Conservation (phyloP, 2,888 invertebrate species). For the Sturmia bella region DNA sequence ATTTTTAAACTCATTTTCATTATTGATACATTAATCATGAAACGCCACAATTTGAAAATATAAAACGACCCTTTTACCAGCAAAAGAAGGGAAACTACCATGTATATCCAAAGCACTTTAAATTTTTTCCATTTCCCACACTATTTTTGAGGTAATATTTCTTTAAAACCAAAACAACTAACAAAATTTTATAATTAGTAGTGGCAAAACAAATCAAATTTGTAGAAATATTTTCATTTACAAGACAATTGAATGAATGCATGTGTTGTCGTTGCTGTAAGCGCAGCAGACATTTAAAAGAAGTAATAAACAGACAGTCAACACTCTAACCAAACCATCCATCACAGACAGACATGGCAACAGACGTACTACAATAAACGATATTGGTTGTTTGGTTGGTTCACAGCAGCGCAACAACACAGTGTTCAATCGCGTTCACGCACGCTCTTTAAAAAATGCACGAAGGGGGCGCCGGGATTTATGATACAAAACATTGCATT, state of each 20-base stretch:
- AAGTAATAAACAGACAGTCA: conserved; percentile 58
- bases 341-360: conserved; percentile 28
- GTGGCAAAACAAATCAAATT: conserved; percentile 70
- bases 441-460: conserved; percentile 53
- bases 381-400: conserved; percentile 33
- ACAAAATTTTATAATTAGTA: conserved; percentile 65
- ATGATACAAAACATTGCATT: conserved; percentile 65
- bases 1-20: conserved; percentile 63
- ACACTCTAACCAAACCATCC: conserved; percentile 59
- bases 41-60: conserved; percentile 31
- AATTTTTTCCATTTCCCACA: conserved; percentile 61
- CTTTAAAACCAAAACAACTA: conserved; percentile 51
- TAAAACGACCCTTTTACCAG: conserved; percentile 12
- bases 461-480: conserved; percentile 51
- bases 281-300: conserved; percentile 13
- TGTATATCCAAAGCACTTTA: not conserved
- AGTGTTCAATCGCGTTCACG: conserved; percentile 43
- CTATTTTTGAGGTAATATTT: conserved; percentile 59
- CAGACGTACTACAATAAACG: not conserved
- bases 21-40: conserved; percentile 58
- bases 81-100: not conserved
- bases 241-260: conserved; percentile 58
- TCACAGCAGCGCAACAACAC: conserved; percentile 49
- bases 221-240: conserved; percentile 45
- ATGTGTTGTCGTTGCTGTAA: conserved; percentile 6